phyloP scores from a whole-genome alignment of 2,888 invertebrate species.

The Xestia rhomboidea region DNA sequence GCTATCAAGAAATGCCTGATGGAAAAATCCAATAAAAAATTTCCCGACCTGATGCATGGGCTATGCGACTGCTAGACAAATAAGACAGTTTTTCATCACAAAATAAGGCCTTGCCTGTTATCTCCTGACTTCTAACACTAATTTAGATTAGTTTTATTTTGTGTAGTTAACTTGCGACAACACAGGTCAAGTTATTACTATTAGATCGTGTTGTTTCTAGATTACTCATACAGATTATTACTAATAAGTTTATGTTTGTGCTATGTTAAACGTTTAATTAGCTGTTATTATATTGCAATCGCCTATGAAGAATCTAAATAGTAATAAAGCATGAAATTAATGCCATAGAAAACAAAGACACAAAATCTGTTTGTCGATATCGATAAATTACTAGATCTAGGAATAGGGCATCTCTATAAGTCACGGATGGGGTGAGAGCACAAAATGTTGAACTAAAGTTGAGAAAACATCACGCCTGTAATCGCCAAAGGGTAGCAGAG shows the following conservation, averaged over 20 bases:
- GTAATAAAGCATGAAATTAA: slow-evolving; percentile 22
- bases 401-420: slow-evolving; percentile 31
- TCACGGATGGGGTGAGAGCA: slow-evolving; percentile 10
- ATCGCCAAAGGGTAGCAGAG: background rate
- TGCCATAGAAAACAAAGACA: slow-evolving; percentile 1
- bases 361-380: slow-evolving; percentile 49
- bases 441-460: slow-evolving; percentile 20
- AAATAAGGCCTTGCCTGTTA: slow-evolving; percentile 18
- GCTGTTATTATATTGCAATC: slow-evolving; percentile 35
- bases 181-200: slow-evolving; percentile 40
- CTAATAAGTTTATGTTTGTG: slow-evolving; percentile 22
- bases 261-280: slow-evolving; percentile 40
- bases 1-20: background rate
- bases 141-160: slow-evolving; percentile 45
- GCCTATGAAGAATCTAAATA: slow-evolving; percentile 36
- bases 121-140: slow-evolving; percentile 44
- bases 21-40: background rate
- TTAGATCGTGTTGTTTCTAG: slow-evolving; percentile 36
- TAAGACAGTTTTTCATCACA: background rate
- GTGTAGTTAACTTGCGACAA: slow-evolving; percentile 46
- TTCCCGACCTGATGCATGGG: background rate
- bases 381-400: slow-evolving; percentile 35
- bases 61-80: background rate
- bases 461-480: background rate
- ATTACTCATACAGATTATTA: slow-evolving; percentile 38